These are phyloP conservation scores for Drosophila navojoa DNA, from an alignment of 1,140 invertebrate species.

Conservation along the genomic window DNA sequence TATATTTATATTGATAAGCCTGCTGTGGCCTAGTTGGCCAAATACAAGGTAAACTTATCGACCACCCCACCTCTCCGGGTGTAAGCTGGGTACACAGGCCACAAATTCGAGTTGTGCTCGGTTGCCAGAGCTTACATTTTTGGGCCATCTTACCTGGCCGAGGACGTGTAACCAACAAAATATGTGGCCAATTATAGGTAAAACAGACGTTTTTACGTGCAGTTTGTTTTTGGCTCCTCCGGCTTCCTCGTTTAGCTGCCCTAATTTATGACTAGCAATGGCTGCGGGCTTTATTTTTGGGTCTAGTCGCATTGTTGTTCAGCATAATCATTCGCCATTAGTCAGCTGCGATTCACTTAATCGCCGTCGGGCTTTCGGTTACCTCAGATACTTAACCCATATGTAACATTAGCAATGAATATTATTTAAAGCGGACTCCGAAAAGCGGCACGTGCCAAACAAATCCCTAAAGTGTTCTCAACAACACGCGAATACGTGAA, in stretches of 20 bases:
- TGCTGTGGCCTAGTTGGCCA: slow-evolving; percentile 46
- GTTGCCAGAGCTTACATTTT: slow-evolving; percentile 39
- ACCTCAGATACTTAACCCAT: slow-evolving; percentile 33
- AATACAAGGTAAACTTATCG: slow-evolving; percentile 22
- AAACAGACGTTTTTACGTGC: slow-evolving; percentile 81
- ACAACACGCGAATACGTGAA: too few relatives aligned
- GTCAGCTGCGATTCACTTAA: slow-evolving; percentile 42
- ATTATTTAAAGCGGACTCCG: slow-evolving; percentile 11
- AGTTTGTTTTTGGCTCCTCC: slow-evolving; percentile 35
- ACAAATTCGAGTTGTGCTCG: slow-evolving; percentile 22
- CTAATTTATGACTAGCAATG: slow-evolving; percentile 70
- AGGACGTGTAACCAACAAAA: slow-evolving; percentile 58
- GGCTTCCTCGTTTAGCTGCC: slow-evolving; percentile 7
- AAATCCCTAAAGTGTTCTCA: background rate
- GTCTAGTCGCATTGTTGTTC: slow-evolving; percentile 19
- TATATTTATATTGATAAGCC: slow-evolving; percentile 46
- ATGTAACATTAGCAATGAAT: slow-evolving; percentile 22
- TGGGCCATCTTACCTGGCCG: slow-evolving; percentile 57
- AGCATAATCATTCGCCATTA: slow-evolving; percentile 68
- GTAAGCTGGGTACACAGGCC: background rate
- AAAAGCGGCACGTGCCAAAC: background rate
- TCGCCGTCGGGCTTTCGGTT: slow-evolving; percentile 15
- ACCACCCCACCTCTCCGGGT: background rate
- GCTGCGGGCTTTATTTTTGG: slow-evolving; percentile 41
- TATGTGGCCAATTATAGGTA: slow-evolving; percentile 81